Percentiles rank a stretch among this genome's conserved stretches.
phyloP scores from a whole-genome alignment of 2,888 invertebrate genomes.

The Acleris laterana region DNA sequence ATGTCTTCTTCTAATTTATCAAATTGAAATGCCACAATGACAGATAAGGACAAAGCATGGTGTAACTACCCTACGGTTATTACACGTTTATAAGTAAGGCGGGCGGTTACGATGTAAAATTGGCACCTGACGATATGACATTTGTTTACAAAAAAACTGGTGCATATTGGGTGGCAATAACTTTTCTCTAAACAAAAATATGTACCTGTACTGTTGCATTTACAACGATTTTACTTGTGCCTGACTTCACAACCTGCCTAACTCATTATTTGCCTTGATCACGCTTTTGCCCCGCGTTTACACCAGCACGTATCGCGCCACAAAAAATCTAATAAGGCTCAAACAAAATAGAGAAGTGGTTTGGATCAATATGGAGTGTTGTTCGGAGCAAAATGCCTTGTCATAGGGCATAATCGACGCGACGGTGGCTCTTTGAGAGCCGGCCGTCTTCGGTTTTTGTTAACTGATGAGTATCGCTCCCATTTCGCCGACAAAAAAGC shows the following conservation, averaged over 20 bases:
- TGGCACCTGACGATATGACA: too few relatives aligned
- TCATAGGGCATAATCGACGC: constrained; percentile 83
- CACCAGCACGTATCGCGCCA: constrained; percentile 26
- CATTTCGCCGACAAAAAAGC: constrained; percentile 77
- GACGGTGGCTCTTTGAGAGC: constrained; percentile 80
- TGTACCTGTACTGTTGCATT: not conserved
- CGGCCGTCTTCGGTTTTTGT: constrained; percentile 77
- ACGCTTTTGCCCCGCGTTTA: constrained; percentile 28
- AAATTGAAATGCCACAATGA: too few relatives aligned
- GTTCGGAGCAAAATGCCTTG: constrained; percentile 78
- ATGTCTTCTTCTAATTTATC: too few relatives aligned
- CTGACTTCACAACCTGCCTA: not conserved
- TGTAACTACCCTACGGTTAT: too few relatives aligned
- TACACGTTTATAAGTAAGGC: too few relatives aligned
- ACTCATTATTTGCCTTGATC: constrained; percentile 8
- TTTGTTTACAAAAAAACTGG: too few relatives aligned
- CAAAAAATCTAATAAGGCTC: constrained; percentile 79
- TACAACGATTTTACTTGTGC: not conserved
- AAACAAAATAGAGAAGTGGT: constrained; percentile 77
- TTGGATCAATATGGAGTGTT: constrained; percentile 84
- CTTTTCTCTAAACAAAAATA: not conserved
- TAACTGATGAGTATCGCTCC: constrained; percentile 83
- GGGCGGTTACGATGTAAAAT: too few relatives aligned
- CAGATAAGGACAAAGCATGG: too few relatives aligned
- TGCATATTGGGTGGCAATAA: too few relatives aligned